Percentiles rank a stretch among this genome's conserved stretches.
These are phyloP conservation scores for Alectura lathami DNA, from an alignment of 2,113 vertebrate genomes.

Conservation along the genomic window DNA sequence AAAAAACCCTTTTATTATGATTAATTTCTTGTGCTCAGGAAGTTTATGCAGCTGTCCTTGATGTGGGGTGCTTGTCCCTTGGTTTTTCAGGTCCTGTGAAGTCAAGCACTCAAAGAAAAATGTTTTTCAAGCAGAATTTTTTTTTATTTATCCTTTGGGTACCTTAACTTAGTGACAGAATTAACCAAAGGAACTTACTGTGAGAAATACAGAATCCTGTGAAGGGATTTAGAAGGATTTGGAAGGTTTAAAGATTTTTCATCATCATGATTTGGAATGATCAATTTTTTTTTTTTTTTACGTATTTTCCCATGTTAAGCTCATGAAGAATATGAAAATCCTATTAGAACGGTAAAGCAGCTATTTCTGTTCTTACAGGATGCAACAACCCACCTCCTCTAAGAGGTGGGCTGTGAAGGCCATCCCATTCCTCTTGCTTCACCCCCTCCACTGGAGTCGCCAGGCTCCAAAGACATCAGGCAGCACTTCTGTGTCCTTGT, in stretches of 20 bases:
- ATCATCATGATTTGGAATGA: constrained; percentile 40
- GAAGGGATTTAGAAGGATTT: constrained; percentile 57
- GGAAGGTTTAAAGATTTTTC: constrained; percentile 56
- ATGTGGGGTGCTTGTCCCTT: background rate
- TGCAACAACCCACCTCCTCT: background rate
- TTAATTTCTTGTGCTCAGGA: constrained; percentile 57
- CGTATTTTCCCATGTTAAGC: constrained; percentile 48
- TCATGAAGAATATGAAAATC: constrained; percentile 50
- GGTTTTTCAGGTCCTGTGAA: constrained; percentile 14
- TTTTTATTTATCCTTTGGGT: constrained; percentile 36
- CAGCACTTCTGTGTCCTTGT: background rate
- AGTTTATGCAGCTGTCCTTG: constrained; percentile 60
- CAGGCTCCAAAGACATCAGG: background rate
- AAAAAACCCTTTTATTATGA: constrained; percentile 58
- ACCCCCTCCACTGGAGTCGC: background rate
- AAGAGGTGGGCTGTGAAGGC: background rate
- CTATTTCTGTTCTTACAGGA: background rate
- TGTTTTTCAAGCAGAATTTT: background rate
- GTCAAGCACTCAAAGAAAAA: constrained; percentile 40
- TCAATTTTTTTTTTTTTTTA: constrained; percentile 6
- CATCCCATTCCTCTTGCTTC: background rate
- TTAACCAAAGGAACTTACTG: constrained; percentile 32
- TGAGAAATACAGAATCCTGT: constrained; percentile 45
- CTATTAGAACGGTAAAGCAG: constrained; percentile 30
- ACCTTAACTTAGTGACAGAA: constrained; percentile 36